A percentile compares a stretch with the other conserved stretches of the same genome.
These are phyloP conservation scores for Halictus ligatus DNA, from an alignment of 2,888 invertebrate genomes.

Conservation along the genomic window DNA sequence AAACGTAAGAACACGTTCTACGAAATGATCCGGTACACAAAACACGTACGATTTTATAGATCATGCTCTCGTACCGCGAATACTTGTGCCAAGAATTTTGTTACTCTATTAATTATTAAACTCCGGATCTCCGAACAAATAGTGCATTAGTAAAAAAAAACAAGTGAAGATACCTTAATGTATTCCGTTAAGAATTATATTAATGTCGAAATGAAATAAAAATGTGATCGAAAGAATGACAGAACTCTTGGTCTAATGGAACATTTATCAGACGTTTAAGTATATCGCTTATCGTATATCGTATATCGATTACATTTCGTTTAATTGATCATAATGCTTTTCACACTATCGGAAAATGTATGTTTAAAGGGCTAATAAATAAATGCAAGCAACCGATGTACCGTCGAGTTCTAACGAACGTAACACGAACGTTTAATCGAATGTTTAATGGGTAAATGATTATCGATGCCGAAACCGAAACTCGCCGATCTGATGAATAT, in stretches of 20 bases:
- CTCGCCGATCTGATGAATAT: neutral
- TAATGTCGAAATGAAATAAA: neutral
- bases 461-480: constrained; percentile 8
- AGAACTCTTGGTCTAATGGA: neutral
- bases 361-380: neutral
- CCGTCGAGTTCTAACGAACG: neutral
- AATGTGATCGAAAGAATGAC: neutral
- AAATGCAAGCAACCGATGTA: neutral
- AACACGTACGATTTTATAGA: too few relatives aligned
- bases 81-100: too few relatives aligned
- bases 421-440: neutral
- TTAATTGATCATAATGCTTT: neutral
- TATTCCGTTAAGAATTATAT: neutral
- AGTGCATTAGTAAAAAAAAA: too few relatives aligned
- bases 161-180: neutral
- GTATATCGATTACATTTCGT: neutral
- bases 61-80: too few relatives aligned
- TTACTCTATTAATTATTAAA: too few relatives aligned
- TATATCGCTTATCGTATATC: neutral
- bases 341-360: neutral
- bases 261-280: neutral
- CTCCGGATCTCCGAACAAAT: too few relatives aligned
- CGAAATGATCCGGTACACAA: neutral
- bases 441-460: neutral
- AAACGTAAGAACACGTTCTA: neutral